Evolutionary conservation across 2,797 vertebrate genomes (phyloP).

Genomic region (Sebastes taczanowskii): DNA sequence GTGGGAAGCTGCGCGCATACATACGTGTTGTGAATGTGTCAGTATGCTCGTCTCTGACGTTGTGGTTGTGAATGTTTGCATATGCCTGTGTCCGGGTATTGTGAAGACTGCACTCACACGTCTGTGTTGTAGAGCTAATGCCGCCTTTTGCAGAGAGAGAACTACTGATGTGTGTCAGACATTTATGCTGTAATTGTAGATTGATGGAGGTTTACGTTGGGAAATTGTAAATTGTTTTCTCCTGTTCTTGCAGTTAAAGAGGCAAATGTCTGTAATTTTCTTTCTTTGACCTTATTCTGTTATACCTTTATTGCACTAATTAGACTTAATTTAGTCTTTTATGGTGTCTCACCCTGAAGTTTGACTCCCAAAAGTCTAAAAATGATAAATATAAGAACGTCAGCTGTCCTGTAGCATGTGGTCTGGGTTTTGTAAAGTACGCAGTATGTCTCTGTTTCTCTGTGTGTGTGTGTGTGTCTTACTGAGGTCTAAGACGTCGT

Average conservation of each 20-base stretch:
- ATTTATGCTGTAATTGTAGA: not conserved
- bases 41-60: not conserved
- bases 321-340: not conserved
- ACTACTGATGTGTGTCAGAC: too few relatives aligned
- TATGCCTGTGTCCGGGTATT: not conserved
- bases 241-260: not conserved
- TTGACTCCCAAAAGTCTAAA: not conserved
- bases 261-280: not conserved
- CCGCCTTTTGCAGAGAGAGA: not conserved
- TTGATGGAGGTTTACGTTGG: not conserved
- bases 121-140: not conserved
- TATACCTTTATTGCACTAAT: not conserved
- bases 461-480: constrained; percentile 48
- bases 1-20: not conserved
- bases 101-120: not conserved
- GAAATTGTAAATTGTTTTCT: not conserved
- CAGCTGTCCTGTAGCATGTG: not conserved
- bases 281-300: not conserved
- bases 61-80: constrained; percentile 17
- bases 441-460: not conserved
- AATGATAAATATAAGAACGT: not conserved
- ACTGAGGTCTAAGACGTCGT: constrained; percentile 98
- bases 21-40: not conserved
- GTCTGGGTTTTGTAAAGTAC: not conserved
- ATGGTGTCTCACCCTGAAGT: not conserved